These are phyloP conservation scores for Platanista minor DNA, from an alignment of 2,113 vertebrate species.

Conservation along the genomic window DNA sequence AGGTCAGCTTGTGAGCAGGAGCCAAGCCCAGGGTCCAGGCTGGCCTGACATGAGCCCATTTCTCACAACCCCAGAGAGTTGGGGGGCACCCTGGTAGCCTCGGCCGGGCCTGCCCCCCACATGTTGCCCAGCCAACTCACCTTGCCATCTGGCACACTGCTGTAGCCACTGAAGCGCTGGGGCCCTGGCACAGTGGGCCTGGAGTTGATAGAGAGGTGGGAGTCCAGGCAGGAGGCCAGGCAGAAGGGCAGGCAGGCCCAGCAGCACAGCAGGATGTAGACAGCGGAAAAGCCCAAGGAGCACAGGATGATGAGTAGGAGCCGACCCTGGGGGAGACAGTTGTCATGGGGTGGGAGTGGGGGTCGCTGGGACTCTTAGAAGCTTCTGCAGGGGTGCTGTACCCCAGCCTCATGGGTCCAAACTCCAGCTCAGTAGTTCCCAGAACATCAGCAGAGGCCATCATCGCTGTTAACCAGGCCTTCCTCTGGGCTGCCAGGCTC, in stretches of 20 bases:
- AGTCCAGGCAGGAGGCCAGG: constrained; percentile 44
- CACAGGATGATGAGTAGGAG: constrained; percentile 68
- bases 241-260: constrained; percentile 11
- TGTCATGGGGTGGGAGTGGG: fast-evolving
- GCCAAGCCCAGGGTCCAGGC: background rate
- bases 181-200: background rate
- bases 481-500: background rate
- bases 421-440: background rate
- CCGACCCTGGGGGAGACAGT: constrained; percentile 60
- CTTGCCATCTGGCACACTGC: constrained; percentile 83
- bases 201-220: background rate
- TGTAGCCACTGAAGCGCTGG: constrained; percentile 77
- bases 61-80: background rate
- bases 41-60: background rate
- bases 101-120: background rate
- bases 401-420: background rate
- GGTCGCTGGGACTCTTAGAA: background rate
- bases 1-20: background rate
- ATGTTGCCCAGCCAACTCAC: constrained; percentile 45
- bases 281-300: background rate
- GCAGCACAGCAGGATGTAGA: constrained; percentile 65
- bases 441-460: background rate
- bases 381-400: background rate
- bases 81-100: background rate
- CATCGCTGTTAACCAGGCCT: background rate